phyloP scores from a whole-genome alignment of 2,888 invertebrate species.

The Tetragonula carbonaria region DNA sequence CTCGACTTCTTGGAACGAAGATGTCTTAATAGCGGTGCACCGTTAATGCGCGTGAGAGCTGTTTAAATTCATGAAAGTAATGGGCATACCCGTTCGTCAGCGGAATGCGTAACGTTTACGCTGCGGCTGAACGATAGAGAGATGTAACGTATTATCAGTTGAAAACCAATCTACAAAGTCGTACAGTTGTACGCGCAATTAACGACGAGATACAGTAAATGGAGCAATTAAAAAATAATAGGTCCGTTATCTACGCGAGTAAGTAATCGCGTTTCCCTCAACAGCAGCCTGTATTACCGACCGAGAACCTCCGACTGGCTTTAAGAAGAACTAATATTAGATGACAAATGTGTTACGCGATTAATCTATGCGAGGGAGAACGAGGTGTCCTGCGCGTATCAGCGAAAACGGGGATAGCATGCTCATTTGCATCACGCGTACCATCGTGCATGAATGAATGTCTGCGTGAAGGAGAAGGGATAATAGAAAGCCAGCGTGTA shows the following conservation, averaged over 20 bases:
- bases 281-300: background rate
- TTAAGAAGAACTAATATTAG: slow-evolving; percentile 10
- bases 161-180: background rate
- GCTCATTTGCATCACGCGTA: slow-evolving; percentile 6
- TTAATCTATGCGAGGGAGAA: background rate
- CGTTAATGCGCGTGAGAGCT: background rate
- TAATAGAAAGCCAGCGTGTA: slow-evolving; percentile 1
- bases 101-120: background rate
- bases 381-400: background rate
- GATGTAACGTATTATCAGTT: background rate
- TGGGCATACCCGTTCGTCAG: background rate
- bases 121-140: background rate
- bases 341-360: background rate
- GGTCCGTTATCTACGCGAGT: background rate
- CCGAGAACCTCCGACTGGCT: background rate
- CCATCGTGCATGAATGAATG: slow-evolving; percentile 15
- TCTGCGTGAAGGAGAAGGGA: slow-evolving; percentile 1
- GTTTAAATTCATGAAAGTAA: background rate
- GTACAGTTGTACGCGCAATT: background rate
- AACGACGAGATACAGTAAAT: background rate
- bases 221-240: background rate
- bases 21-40: background rate
- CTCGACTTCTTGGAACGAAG: background rate
- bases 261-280: background rate
- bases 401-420: background rate